Evolutionary conservation across 2,113 vertebrate species (phyloP).

Genomic region (Merops nubicus): DNA sequence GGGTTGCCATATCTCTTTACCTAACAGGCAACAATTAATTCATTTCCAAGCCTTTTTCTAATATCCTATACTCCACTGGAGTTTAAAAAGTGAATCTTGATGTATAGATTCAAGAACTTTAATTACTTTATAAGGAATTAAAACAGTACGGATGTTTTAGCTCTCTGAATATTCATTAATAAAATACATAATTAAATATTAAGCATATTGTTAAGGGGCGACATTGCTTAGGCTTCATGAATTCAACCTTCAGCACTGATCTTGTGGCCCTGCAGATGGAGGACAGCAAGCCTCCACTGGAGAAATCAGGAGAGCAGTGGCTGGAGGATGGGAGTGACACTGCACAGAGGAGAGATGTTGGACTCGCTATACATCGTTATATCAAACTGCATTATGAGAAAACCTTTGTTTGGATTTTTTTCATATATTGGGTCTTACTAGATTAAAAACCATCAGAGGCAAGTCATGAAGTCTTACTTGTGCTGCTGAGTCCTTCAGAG

Average conservation of each 20-base stretch:
- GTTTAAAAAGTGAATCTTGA: conserved; percentile 32
- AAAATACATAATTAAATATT: background rate
- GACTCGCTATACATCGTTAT: background rate
- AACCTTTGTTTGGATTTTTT: background rate
- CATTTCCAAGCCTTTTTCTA: conserved; percentile 25
- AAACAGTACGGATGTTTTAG: conserved; percentile 10
- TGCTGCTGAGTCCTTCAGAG: background rate
- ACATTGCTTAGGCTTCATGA: background rate
- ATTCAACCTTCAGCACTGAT: background rate
- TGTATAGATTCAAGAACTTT: conserved; percentile 34
- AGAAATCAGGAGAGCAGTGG: background rate
- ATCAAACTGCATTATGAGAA: background rate
- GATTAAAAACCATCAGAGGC: background rate
- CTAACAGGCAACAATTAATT: conserved; percentile 6
- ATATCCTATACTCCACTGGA: background rate
- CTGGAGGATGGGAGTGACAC: background rate
- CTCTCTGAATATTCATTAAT: conserved; percentile 35
- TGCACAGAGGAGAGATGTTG: rapidly evolving
- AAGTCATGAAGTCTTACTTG: too few species aligned
- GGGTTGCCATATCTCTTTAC: background rate
- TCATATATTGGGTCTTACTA: background rate
- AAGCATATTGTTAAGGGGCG: background rate
- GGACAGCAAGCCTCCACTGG: background rate
- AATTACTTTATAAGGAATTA: conserved; percentile 44
- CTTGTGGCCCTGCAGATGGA: background rate